phyloP scores from a whole-genome alignment of 2,888 invertebrate genomes.

The Andrena fulva region DNA sequence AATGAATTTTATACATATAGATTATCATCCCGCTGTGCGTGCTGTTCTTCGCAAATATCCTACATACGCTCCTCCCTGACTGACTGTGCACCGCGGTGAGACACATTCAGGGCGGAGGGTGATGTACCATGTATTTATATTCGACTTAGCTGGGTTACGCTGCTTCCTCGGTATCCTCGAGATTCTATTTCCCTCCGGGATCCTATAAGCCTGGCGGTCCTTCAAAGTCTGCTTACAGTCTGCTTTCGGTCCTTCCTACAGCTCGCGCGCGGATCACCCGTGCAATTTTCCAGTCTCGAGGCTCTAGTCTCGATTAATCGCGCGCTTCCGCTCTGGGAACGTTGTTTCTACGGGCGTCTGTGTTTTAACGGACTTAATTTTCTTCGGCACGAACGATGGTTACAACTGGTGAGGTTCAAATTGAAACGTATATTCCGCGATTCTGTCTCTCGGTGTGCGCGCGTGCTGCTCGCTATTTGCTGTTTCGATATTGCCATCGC shows the following conservation, averaged over 20 bases:
- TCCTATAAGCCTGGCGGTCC: conserved; percentile 58
- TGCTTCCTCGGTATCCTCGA: conserved; percentile 26
- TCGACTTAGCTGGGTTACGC: conserved; percentile 27
- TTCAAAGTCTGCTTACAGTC: conserved; percentile 59
- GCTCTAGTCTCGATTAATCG: conserved; percentile 56
- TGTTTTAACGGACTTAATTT: conserved; percentile 53
- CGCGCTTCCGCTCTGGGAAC: conserved; percentile 3
- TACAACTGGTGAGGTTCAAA: not conserved
- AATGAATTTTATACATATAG: too few species aligned
- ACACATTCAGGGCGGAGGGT: not conserved
- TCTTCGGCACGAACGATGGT: conserved; percentile 24
- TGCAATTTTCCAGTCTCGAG: conserved; percentile 43
- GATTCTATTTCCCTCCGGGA: conserved; percentile 51
- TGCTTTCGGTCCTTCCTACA: conserved; percentile 35
- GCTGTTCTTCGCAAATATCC: too few species aligned
- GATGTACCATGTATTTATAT: conserved; percentile 27
- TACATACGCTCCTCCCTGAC: too few species aligned
- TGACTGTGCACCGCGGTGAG: too few species aligned
- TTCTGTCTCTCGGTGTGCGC: not conserved
- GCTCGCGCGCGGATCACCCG: conserved; percentile 43
- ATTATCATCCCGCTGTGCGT: too few species aligned
- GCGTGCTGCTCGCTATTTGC: conserved; percentile 15
- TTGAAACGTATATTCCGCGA: conserved; percentile 39
- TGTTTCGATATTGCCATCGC: conserved; percentile 20
- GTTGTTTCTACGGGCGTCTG: conserved; percentile 33